Evolutionary conservation across 2,888 invertebrate genomes (phyloP).

Genomic region (Clitarchus hookeri): DNA sequence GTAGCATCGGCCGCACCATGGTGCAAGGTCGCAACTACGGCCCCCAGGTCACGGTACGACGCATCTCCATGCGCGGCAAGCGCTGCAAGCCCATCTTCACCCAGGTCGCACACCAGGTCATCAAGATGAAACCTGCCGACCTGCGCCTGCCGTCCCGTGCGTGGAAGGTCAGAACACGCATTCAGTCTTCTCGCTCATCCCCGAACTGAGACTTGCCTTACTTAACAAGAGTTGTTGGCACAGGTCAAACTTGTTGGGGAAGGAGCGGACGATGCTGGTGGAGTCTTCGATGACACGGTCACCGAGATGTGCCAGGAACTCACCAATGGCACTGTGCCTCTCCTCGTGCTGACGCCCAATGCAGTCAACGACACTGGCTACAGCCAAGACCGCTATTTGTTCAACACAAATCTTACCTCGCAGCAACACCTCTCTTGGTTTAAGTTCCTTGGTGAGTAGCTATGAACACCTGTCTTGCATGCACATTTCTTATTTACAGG

Average conservation of each 20-base stretch:
- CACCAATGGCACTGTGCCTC: slow-evolving; percentile 61
- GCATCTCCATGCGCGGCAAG: slow-evolving; percentile 62
- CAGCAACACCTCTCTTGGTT: slow-evolving; percentile 62
- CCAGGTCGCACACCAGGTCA: slow-evolving; percentile 67
- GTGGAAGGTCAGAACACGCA: slow-evolving; percentile 59
- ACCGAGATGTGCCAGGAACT: slow-evolving; percentile 71
- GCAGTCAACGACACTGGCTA: slow-evolving; percentile 64
- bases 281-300: slow-evolving; percentile 71
- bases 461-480: no score
- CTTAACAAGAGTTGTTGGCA: not conserved
- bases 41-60: slow-evolving; percentile 66
- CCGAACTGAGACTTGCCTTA: not conserved
- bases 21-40: slow-evolving; percentile 69
- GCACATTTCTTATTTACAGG: no score
- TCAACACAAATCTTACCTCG: slow-evolving; percentile 63
- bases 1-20: slow-evolving; percentile 68
- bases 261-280: slow-evolving; percentile 71
- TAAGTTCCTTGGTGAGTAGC: slow-evolving; percentile 61
- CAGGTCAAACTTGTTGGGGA: slow-evolving; percentile 66
- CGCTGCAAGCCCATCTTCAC: slow-evolving; percentile 63
- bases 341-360: slow-evolving; percentile 66
- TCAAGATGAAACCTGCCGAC: slow-evolving; percentile 61
- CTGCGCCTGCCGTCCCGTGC: slow-evolving; percentile 65
- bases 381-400: slow-evolving; percentile 64
- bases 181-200: no score